phyloP scores from a whole-genome alignment of 2,888 invertebrate genomes.

The Sarcophaga carnaria region DNA sequence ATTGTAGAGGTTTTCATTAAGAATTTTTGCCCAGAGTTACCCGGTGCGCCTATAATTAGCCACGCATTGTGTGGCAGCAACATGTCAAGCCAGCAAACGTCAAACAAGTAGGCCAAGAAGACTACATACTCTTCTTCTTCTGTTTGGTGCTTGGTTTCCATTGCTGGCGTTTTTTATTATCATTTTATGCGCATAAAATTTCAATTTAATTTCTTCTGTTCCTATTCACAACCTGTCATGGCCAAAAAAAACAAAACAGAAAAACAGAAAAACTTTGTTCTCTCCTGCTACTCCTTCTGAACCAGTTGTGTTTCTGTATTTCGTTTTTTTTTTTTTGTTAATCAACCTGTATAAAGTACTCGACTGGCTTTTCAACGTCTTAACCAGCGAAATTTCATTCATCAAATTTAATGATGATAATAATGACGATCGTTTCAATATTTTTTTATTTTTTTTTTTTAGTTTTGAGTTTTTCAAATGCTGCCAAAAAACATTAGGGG shows the following conservation, averaged over 20 bases:
- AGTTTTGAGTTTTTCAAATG: background rate
- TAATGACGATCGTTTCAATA: background rate
- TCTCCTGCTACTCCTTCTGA: background rate
- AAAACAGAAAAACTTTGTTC: background rate
- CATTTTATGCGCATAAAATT: slow-evolving; percentile 41
- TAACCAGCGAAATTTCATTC: slow-evolving; percentile 60
- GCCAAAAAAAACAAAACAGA: background rate
- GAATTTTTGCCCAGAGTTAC: background rate
- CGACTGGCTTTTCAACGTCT: slow-evolving; percentile 39
- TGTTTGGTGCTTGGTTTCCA: too few species aligned
- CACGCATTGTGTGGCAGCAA: slow-evolving; percentile 71
- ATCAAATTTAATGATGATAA: slow-evolving; percentile 41
- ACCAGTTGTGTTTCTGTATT: background rate
- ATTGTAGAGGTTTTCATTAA: slow-evolving; percentile 11
- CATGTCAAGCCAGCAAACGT: slow-evolving; percentile 68
- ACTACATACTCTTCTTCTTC: background rate
- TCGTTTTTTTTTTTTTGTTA: background rate
- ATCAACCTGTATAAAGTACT: slow-evolving; percentile 43
- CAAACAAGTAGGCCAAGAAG: slow-evolving; percentile 58
- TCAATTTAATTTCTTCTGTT: slow-evolving; percentile 49
- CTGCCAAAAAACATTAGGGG: slow-evolving; percentile 38
- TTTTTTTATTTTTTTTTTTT: slow-evolving; percentile 10
- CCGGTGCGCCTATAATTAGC: slow-evolving; percentile 71
- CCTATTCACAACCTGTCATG: slow-evolving; percentile 38
- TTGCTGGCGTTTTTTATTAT: background rate